Conservation (phyloP, 2,113 vertebrate genomes). For the Mola mola region DNA sequence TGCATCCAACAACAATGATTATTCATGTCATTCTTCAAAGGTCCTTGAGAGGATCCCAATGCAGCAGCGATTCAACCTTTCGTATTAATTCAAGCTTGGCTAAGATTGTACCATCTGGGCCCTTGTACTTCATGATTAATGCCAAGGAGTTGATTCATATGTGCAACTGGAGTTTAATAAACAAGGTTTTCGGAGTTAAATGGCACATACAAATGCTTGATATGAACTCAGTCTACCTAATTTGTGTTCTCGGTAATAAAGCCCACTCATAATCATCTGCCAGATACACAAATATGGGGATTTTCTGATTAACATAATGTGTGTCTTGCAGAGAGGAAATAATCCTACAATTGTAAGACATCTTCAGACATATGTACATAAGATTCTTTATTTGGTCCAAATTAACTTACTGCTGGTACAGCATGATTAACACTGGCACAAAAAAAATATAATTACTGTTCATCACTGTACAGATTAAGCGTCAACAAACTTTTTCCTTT, state of each 20-base stretch:
- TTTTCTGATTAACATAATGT: conserved; percentile 96
- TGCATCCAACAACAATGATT: conserved; percentile 97
- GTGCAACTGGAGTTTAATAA: conserved; percentile 97
- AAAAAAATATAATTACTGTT: conserved; percentile 59
- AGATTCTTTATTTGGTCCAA: conserved; percentile 71
- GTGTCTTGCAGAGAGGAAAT: conserved; percentile 94
- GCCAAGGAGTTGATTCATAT: conserved; percentile 97
- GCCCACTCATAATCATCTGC: conserved; percentile 93
- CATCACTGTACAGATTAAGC: conserved; percentile 64
- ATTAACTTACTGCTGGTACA: conserved; percentile 70
- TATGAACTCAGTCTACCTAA: conserved; percentile 96
- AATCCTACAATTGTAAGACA: conserved; percentile 87
- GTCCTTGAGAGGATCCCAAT: conserved; percentile 96
- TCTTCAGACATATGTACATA: conserved; percentile 80
- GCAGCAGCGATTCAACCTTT: conserved; percentile 95
- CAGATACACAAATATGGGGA: conserved; percentile 93
- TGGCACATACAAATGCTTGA: conserved; percentile 97
- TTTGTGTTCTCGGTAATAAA: conserved; percentile 98
- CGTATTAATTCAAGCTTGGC: conserved; percentile 99
- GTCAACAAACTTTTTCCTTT: conserved; percentile 52
- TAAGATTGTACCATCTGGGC: conserved; percentile 99
- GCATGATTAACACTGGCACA: conserved; percentile 63
- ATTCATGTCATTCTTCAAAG: conserved; percentile 99
- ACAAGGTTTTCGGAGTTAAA: conserved; percentile 97
- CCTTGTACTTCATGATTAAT: conserved; percentile 98